These are phyloP conservation scores for Rhipidura dahli DNA, from an alignment of 2,113 vertebrate genomes.

Conservation along the genomic window DNA sequence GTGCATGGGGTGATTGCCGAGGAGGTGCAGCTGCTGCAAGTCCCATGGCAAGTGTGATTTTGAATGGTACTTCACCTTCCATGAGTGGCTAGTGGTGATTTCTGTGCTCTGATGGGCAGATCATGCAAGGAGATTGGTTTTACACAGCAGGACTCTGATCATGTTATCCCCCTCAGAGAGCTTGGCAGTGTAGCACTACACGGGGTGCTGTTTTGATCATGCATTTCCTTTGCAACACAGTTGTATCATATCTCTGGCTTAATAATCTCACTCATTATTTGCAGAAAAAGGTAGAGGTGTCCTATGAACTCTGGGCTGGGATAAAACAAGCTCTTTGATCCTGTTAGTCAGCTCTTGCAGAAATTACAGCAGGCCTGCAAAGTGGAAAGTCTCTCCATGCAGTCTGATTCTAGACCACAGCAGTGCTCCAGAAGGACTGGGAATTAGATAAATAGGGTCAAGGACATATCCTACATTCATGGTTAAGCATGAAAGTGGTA, in stretches of 20 bases:
- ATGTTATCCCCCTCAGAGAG: neutral
- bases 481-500: neutral
- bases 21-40: neutral
- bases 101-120: neutral
- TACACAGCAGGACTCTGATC: neutral
- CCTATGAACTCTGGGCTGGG: neutral
- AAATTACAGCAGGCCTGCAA: neutral
- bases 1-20: neutral
- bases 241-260: neutral
- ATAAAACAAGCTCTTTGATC: neutral
- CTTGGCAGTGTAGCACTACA: neutral
- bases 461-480: neutral
- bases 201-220: accelerated
- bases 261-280: neutral
- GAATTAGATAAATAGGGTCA: neutral
- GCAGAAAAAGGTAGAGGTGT: neutral
- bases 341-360: neutral
- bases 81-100: neutral
- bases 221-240: neutral
- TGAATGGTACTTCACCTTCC: neutral
- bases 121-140: neutral
- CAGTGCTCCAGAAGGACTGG: neutral
- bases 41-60: neutral
- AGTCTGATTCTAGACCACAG: neutral
- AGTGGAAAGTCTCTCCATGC: neutral